Conservation (phyloP, 2,888 invertebrate species). For the Melanargia galathea region DNA sequence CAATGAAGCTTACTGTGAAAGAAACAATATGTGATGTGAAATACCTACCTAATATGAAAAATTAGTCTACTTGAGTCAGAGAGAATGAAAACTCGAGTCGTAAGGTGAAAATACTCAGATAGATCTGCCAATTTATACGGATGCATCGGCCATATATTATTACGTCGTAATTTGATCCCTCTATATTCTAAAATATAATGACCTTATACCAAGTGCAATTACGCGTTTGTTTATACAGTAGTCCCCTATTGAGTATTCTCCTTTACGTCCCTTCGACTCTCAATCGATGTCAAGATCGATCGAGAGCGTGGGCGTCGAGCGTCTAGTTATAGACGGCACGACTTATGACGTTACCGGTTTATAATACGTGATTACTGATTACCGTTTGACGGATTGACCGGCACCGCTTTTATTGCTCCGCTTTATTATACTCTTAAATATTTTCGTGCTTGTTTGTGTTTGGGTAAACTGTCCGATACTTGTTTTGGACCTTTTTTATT, state of each 20-base stretch:
- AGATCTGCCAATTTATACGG: no score
- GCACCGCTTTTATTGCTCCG: slow-evolving; percentile 34
- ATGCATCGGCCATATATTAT: no score
- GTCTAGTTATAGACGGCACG: slow-evolving; percentile 31
- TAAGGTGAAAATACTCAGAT: no score
- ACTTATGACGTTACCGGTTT: slow-evolving; percentile 29
- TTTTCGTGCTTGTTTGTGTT: slow-evolving; percentile 32
- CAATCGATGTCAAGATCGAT: slow-evolving; percentile 33
- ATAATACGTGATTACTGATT: slow-evolving; percentile 43
- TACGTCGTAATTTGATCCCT: no score
- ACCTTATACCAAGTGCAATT: no score
- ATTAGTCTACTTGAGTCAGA: no score
- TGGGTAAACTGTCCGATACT: slow-evolving; percentile 25
- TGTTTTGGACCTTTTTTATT: slow-evolving; percentile 17
- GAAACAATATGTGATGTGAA: no score
- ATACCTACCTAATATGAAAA: no score
- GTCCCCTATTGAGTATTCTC: slow-evolving; percentile 5
- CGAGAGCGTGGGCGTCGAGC: slow-evolving; percentile 30
- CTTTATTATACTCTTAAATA: slow-evolving; percentile 36
- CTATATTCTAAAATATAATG: no score
- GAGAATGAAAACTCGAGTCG: no score
- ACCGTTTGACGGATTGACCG: slow-evolving; percentile 41
- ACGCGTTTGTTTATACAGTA: not conserved
- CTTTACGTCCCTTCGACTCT: slow-evolving; percentile 19
- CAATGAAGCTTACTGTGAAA: no score